phyloP scores from a whole-genome alignment of 2,888 invertebrate genomes.

The Eristalis tenax region DNA sequence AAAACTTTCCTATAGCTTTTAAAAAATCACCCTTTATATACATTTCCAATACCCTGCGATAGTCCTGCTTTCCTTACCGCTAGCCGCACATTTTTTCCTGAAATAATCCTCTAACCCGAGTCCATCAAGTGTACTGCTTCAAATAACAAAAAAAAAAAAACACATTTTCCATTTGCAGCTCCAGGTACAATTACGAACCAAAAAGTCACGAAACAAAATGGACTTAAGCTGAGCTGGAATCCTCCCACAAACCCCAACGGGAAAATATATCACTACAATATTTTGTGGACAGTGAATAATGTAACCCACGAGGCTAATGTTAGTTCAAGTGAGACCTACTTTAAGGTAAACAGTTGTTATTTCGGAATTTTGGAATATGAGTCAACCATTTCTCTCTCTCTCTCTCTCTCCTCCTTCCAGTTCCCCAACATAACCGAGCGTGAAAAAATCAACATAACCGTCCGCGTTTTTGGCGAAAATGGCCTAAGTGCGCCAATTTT shows the following conservation, averaged over 20 bases:
- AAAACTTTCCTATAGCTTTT: too few relatives aligned
- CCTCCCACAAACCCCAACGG: slow-evolving; percentile 80
- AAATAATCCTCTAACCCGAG: too few relatives aligned
- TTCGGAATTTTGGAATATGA: background rate
- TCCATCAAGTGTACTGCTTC: too few relatives aligned
- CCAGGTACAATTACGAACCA: slow-evolving; percentile 80
- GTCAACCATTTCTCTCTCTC: background rate
- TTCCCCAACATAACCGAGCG: slow-evolving; percentile 80
- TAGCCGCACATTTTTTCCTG: too few relatives aligned
- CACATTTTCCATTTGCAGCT: slow-evolving; percentile 72
- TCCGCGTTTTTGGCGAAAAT: slow-evolving; percentile 80
- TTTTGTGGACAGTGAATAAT: slow-evolving; percentile 79
- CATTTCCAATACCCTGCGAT: too few relatives aligned
- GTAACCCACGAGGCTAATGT: slow-evolving; percentile 79
- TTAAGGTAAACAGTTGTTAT: slow-evolving; percentile 73
- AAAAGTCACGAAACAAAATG: slow-evolving; percentile 77
- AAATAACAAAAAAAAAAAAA: background rate
- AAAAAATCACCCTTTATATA: too few relatives aligned
- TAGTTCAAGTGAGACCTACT: slow-evolving; percentile 72
- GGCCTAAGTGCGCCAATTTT: slow-evolving; percentile 80
- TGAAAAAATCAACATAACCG: slow-evolving; percentile 80
- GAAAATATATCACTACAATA: slow-evolving; percentile 78
- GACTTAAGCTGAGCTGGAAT: slow-evolving; percentile 79
- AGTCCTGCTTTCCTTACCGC: too few relatives aligned
- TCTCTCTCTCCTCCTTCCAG: slow-evolving; percentile 70